These are phyloP conservation scores for Habropoda laboriosa DNA, from an alignment of 1,140 invertebrate species.

Conservation along the genomic window DNA sequence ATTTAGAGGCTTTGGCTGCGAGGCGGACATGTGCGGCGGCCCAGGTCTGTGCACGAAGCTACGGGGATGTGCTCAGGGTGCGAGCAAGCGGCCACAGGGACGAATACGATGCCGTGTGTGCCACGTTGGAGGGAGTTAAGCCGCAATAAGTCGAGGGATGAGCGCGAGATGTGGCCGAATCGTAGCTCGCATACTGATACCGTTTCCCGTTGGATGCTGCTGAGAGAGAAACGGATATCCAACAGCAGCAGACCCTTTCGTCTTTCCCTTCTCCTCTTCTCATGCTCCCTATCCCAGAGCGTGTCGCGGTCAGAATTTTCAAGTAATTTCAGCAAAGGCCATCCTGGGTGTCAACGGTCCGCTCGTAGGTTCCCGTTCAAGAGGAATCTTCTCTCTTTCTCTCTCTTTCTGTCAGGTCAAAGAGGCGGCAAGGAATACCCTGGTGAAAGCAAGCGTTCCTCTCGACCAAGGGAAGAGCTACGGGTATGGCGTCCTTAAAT, in stretches of 20 bases:
- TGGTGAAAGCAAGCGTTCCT: background rate
- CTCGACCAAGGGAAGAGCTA: background rate
- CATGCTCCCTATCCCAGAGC: background rate
- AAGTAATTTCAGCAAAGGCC: conserved; percentile 52
- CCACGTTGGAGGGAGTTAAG: conserved; percentile 75
- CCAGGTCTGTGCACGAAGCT: conserved; percentile 49
- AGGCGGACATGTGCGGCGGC: conserved; percentile 66
- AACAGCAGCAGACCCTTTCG: conserved; percentile 7
- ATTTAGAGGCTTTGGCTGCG: conserved; percentile 80
- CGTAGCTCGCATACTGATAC: conserved; percentile 82
- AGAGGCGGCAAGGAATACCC: background rate
- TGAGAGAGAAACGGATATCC: conserved; percentile 46
- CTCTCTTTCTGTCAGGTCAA: background rate
- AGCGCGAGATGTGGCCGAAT: conserved; percentile 81
- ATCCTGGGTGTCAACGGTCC: conserved; percentile 40
- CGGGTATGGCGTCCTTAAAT: conserved; percentile 23
- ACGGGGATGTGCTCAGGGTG: conserved; percentile 62
- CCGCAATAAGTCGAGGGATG: conserved; percentile 82
- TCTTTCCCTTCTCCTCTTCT: no score
- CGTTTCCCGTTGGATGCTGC: conserved; percentile 64
- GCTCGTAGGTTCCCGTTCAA: background rate
- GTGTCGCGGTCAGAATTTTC: conserved; percentile 61
- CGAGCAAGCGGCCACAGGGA: conserved; percentile 55
- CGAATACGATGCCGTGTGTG: conserved; percentile 64
- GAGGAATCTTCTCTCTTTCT: background rate